Evolutionary conservation across 2,113 vertebrate genomes (phyloP).

Genomic region (Mandrillus leucophaeus): DNA sequence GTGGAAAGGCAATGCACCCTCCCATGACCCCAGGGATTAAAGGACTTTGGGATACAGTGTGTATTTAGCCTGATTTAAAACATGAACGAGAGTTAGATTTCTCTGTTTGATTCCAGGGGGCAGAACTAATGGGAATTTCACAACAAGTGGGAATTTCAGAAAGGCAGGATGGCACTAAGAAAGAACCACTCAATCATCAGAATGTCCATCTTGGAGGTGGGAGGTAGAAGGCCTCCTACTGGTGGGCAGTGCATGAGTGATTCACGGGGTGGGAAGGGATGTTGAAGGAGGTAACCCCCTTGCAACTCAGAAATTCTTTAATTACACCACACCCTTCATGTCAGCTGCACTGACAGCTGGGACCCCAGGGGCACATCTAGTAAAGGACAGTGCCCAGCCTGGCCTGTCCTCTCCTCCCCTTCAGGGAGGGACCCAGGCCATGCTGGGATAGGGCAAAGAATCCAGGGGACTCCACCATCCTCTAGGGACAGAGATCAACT

Average conservation of each 20-base stretch:
- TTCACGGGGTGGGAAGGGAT: not conserved
- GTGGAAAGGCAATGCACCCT: not conserved
- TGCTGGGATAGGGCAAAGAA: not conserved
- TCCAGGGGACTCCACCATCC: not conserved
- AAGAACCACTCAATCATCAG: not conserved
- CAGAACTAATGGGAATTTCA: not conserved
- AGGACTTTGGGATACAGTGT: not conserved
- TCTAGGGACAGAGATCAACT: not conserved
- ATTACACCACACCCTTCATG: fast-evolving
- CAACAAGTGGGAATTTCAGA: not conserved
- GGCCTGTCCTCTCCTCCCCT: too few relatives aligned
- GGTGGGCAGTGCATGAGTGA: not conserved
- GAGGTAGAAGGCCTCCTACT: fast-evolving
- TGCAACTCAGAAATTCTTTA: not conserved
- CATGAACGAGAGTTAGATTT: fast-evolving
- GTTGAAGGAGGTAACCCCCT: too few relatives aligned
- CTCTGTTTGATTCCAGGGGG: not conserved
- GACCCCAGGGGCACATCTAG: not conserved
- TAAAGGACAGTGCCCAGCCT: not conserved
- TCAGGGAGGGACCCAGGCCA: not conserved
- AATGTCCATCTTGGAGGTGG: not conserved
- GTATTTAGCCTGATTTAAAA: not conserved
- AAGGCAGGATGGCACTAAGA: not conserved
- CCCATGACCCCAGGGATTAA: not conserved
- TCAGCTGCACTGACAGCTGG: not conserved